A percentile compares a stretch with the other conserved stretches of the same genome.
Conservation (phyloP, 2,797 vertebrate genomes). For the Fratercula arctica region DNA sequence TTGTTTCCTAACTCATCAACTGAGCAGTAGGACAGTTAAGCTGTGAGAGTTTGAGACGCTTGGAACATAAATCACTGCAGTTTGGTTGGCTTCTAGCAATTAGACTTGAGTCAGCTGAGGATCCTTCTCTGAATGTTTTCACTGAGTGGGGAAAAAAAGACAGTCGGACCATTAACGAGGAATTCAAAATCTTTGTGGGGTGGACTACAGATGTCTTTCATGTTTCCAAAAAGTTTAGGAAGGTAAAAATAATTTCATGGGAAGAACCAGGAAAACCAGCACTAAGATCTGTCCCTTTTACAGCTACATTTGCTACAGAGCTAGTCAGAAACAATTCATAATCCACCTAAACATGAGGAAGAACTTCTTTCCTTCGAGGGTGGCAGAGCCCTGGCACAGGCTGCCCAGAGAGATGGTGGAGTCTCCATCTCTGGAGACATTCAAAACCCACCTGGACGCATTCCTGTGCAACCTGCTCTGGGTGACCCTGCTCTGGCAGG, state of each 20-base stretch:
- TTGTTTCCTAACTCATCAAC: not conserved
- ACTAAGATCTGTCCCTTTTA: not conserved
- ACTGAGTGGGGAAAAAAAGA: not conserved
- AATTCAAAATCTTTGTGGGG: not conserved
- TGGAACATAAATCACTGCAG: not conserved
- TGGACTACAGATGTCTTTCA: not conserved
- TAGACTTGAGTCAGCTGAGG: not conserved
- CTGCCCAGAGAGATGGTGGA: too few relatives aligned
- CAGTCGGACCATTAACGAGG: not conserved
- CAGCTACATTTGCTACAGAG: not conserved
- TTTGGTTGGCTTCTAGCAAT: not conserved
- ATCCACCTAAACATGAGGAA: too few relatives aligned
- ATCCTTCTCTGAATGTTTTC: not conserved
- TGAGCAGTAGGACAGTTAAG: not conserved
- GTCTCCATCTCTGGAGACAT: too few relatives aligned
- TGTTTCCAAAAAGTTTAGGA: not conserved
- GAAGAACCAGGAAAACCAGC: not conserved
- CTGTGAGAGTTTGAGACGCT: not conserved
- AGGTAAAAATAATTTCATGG: not conserved
- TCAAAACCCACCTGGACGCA: too few relatives aligned
- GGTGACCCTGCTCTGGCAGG: too few relatives aligned
- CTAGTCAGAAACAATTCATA: not conserved
- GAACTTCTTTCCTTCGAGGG: too few relatives aligned
- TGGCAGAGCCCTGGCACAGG: too few relatives aligned
- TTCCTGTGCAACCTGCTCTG: too few relatives aligned